Evolutionary conservation across 35 echinoderm and acorn worm genomes (phyloP), one percentile per base, ranked within the genome.

Genomic region (Heliocidaris tuberculata): DNA sequence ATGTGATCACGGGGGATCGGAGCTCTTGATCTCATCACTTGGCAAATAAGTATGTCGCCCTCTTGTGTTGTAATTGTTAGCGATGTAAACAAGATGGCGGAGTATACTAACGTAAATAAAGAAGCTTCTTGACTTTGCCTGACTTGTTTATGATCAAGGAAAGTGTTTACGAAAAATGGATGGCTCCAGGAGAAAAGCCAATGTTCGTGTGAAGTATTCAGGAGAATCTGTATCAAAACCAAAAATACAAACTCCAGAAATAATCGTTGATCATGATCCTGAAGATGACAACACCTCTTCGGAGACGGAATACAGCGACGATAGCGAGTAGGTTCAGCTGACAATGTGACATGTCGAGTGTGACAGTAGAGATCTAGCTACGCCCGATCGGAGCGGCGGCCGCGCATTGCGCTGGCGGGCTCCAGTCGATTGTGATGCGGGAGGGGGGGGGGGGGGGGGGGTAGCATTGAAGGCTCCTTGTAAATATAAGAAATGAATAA

Each of bases 61-160:
- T 88, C 86, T 32, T 15, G 9, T 88, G 86, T 16, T 88, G 0
- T 35, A 2, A 88, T 3, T 32, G 30, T 15, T 13, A 2, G 8
- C 29, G 6, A 32, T 88, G 95, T 96, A 96, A 96, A 96, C 95
- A 96, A 96, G 86, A 96, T 96, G 95, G 95, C 95, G 95, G 85
- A 70, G 24, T 50, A 31, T 93, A 31, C 30, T 31, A 85, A 12
- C 4, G 13, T 9, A 85, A 31, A 50, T 32, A n/a, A 49, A 24
- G 21, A 16, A 85, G 19, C 56, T 60, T 92, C 52, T 31, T 86
- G 85, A 86, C 24, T 86, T 16, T 86, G 6, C 31, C 0, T 86
- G 24, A 48, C 17, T 92, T 92, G 8, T 30, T 15, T 50, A 31
- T 10, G 48, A 50, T 50, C 90, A 16, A 30, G 27, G 49, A 92